Base-by-base conservation (phyloP, 2,888 invertebrate genomes). In the Drosophila subquinaria region DNA sequence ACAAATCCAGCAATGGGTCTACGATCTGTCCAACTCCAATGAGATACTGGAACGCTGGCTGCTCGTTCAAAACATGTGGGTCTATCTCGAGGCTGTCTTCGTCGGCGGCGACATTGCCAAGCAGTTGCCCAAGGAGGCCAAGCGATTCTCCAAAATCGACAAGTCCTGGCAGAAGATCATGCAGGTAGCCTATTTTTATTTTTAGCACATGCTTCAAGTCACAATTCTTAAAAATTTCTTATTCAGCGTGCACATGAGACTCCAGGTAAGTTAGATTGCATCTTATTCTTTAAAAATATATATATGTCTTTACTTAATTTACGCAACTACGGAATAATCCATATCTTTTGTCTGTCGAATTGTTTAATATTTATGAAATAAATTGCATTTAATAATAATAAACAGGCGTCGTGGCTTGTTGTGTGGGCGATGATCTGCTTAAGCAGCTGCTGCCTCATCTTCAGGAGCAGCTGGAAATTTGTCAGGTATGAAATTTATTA, bases 61-160 rank as follows among this genome's bases (percentile, higher is more conserved):
- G 45, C 94, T 98, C 0, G 98, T 99, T 0, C 99, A 99, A 93
- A 99, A 99, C 91, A 97, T 99, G 96, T 99, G 99, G 99, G 98
- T 99, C 0, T 99, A 99, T 91, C 93, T 99, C 23, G 99, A 99
- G 93, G 99, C 99, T 0, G 99, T 99, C 0, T 99, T 99, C 92
- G 98, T 99, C 0, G 99, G 99, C 2, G 99, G 99, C 62, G 99
- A 99, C 91, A 99, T 99, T 83, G 99, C 99, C n/a, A 98, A 98
- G 90, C 99, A 99, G 91, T 93, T 99, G 53, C 99, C 99, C 0
- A 97, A 97, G 91, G 98, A 98, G 93, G 98, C 98, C 0, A 98
- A 98, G 91, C 94, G 97, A 77, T 99, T 99, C 93, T 97, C 97
- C 36, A 98, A 98, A 94, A 99, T 99, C 71, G 99, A 99, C 93